Conservation (phyloP, 2,888 invertebrate genomes). For the Sarcophaga subvicina region DNA sequence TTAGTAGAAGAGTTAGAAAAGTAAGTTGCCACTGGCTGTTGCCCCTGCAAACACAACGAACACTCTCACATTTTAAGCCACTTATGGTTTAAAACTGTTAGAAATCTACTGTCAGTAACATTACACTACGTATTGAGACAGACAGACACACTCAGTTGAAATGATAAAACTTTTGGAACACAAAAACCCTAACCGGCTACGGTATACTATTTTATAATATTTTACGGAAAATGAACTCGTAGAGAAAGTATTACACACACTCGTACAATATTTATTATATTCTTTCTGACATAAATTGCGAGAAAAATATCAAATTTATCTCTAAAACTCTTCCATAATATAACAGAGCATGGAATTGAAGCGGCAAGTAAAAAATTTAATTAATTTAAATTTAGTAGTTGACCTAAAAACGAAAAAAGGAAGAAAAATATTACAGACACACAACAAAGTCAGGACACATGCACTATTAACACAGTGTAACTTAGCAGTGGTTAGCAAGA, state of each 20-base stretch:
- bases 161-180: no score
- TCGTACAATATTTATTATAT: no score
- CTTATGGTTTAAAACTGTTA: slow-evolving; percentile 44
- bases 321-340: no score
- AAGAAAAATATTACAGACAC: neutral
- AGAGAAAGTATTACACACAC: neutral
- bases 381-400: neutral
- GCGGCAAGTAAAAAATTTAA: neutral
- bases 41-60: no score
- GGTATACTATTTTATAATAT: neutral
- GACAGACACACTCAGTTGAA: no score
- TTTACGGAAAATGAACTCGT: neutral
- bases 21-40: no score
- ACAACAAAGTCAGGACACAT: no score
- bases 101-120: slow-evolving; percentile 44
- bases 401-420: slow-evolving; percentile 15
- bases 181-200: neutral
- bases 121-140: neutral
- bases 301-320: no score
- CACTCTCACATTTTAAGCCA: rapidly evolving
- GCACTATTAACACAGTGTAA: slow-evolving; percentile 1
- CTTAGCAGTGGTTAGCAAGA: slow-evolving; percentile 32
- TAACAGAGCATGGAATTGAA: no score
- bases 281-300: no score
- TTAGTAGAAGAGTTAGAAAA: no score